Percentiles rank a stretch among this genome's conserved stretches.
phyloP scores from a whole-genome alignment of 2,797 vertebrate species.

The Anabacerthia variegaticeps region DNA sequence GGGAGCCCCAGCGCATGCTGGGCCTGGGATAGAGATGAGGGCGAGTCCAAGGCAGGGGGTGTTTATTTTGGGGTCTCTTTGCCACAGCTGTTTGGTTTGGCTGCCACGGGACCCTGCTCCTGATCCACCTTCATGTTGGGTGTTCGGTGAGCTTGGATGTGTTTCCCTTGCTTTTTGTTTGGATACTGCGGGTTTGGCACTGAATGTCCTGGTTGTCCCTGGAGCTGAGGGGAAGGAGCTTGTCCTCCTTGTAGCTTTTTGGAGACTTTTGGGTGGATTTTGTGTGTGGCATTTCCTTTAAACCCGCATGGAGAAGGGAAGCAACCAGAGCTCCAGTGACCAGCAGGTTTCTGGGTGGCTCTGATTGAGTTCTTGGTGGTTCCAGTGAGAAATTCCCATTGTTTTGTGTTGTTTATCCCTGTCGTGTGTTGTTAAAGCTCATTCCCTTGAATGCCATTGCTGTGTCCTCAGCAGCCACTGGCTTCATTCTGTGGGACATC shows the following conservation, averaged over 20 bases:
- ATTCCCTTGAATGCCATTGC: background rate
- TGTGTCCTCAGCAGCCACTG: background rate
- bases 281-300: background rate
- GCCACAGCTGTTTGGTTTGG: background rate
- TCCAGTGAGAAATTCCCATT: background rate
- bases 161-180: background rate
- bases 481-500: fast-evolving
- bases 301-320: fast-evolving
- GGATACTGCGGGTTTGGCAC: background rate
- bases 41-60: background rate
- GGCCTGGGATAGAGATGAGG: background rate
- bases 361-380: background rate
- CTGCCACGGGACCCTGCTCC: background rate
- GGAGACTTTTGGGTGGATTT: background rate
- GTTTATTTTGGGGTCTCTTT: background rate
- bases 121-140: too few species aligned
- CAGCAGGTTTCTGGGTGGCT: background rate
- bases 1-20: background rate
- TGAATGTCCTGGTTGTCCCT: background rate
- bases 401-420: background rate
- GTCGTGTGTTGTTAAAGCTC: fast-evolving
- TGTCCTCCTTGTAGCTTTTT: background rate
- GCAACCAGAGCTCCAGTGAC: background rate
- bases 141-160: background rate
- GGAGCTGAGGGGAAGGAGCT: background rate